Conservation (phyloP, 2,888 invertebrate species). For the Agelastica alni region DNA sequence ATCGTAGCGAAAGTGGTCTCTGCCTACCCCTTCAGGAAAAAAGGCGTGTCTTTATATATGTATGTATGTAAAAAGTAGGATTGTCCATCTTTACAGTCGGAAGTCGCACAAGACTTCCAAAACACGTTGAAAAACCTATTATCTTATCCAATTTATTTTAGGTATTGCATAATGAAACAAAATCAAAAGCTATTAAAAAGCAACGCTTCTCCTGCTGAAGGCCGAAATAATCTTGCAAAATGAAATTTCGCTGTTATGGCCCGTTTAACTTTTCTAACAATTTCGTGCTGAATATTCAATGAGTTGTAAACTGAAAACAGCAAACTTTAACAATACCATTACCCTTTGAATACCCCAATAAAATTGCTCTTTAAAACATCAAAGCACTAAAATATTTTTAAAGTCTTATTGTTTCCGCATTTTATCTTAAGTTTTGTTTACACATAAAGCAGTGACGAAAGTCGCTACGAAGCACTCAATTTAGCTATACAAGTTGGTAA, state of each 20-base stretch:
- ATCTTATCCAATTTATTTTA: background rate
- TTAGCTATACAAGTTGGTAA: no score
- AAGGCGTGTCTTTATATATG: no score
- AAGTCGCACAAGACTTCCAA: no score
- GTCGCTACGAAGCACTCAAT: no score
- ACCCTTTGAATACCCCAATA: slow-evolving; percentile 10
- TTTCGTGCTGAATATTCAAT: slow-evolving; percentile 31
- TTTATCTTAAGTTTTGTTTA: no score
- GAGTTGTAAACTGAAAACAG: slow-evolving; percentile 29
- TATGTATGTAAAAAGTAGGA: no score
- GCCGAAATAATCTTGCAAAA: slow-evolving; percentile 11
- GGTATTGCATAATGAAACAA: background rate
- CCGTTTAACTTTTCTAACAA: slow-evolving; percentile 24
- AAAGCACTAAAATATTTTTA: slow-evolving; percentile 2
- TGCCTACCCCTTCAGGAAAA: no score
- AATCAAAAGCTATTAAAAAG: slow-evolving; percentile 15
- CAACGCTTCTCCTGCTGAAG: background rate
- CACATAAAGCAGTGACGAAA: no score
- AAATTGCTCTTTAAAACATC: slow-evolving; percentile 2
- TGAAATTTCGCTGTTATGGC: slow-evolving; percentile 23
- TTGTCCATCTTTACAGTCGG: no score
- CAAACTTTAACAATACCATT: slow-evolving; percentile 21
- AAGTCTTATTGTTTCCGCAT: no score
- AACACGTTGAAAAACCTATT: background rate
- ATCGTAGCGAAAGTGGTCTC: no score